These are phyloP conservation scores for Eospalax fontanierii DNA, from an alignment of 2,797 vertebrate genomes.

Conservation along the genomic window DNA sequence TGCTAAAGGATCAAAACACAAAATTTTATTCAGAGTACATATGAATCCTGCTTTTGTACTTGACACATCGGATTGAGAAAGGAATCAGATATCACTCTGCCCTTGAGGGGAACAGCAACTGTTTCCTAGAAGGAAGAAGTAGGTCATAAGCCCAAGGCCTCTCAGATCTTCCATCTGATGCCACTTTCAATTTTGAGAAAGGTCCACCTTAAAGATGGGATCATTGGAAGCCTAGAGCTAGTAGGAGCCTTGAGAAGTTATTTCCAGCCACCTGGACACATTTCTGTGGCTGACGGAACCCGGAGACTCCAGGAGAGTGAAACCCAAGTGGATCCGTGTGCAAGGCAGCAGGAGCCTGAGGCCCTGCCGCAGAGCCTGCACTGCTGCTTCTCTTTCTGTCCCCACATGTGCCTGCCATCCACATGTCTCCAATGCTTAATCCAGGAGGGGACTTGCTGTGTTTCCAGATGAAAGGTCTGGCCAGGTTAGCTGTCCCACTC, in stretches of 20 bases:
- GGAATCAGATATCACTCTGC: background rate
- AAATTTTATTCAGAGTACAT: background rate
- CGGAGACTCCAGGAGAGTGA: background rate
- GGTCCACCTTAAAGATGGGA: background rate
- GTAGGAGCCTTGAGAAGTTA: background rate
- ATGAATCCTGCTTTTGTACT: background rate
- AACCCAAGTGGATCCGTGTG: background rate
- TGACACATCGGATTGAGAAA: background rate
- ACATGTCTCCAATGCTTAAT: background rate
- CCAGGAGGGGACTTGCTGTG: background rate
- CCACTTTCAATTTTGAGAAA: conserved; percentile 34
- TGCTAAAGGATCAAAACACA: background rate
- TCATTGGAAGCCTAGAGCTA: background rate
- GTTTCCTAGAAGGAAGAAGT: conserved; percentile 29
- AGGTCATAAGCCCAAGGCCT: background rate
- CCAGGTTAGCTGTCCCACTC: background rate
- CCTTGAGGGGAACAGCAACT: background rate
- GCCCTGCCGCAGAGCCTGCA: background rate
- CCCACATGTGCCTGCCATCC: background rate
- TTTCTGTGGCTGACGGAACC: too few species aligned
- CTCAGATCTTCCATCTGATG: background rate
- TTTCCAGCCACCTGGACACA: background rate
- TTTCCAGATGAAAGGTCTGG: conserved; percentile 17
- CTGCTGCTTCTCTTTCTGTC: background rate
- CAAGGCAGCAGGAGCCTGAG: background rate